Base-by-base conservation (phyloP, 2,113 vertebrate species). In the Menidia beryllina region DNA sequence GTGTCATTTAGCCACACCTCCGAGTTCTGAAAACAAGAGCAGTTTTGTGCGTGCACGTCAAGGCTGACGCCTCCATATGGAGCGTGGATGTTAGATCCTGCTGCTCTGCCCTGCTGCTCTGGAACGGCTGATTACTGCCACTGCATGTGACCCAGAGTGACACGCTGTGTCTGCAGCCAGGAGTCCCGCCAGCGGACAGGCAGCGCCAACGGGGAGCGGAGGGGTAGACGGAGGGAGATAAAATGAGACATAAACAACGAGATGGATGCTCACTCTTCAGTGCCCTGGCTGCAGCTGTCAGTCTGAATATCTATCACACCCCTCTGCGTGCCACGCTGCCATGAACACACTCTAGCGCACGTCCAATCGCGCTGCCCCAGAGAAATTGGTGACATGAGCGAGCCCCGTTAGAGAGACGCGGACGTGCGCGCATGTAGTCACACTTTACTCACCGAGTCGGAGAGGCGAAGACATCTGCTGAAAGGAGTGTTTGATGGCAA, bases 251-350 rank as follows among this genome's bases (percentile, higher is more conserved):
- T 86, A 89, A 82, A 88, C 59, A 86, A 81, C 75, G 77, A 70
- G 86, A 86, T 87, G 86, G 90, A 93, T 92, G 89, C 90, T 87
- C 91, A 87, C 7, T 56, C 74, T 86, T 75, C 90, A 90, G 80
- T 86, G 82, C 70, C 84, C 48, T 41, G 74, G 71, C 62, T 86
- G 82, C 55, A 77, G 9, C 52, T 79, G 63, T 91, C 77, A 88
- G 13, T 23, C 79, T 78, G 62, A 68, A 85, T 94, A 83, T 68
- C 34, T 81, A 47, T 93, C 89, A 91, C 55, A 79, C 54, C n/a
- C 79, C 74, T 77, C 54, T 74, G 62, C 48, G n/a, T 70, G 69
- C 69, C 78, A 75, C 69, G 69, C 55, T 7, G 60, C 36, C 57
- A 55, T n/a, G 19, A 69, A 81, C 69, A 52, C 61, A 70, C 75